Conservation (phyloP, 1,140 invertebrate species). For the Nephila pilipes region DNA sequence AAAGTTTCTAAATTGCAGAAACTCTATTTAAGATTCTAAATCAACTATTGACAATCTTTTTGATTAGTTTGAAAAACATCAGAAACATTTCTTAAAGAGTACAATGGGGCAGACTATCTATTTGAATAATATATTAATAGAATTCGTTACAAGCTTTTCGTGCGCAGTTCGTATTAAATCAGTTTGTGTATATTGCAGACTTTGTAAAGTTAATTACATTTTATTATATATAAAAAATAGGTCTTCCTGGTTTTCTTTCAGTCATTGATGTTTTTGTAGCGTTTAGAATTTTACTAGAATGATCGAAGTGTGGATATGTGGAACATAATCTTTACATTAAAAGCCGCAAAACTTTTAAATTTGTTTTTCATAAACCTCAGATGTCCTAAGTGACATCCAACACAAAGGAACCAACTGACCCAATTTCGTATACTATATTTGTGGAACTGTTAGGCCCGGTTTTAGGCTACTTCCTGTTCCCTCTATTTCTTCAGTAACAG, state of each 20-base stretch:
- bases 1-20: too few species aligned
- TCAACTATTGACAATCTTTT: too few species aligned
- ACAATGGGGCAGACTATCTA: too few species aligned
- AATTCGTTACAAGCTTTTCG: too few species aligned
- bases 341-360: background rate
- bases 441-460: background rate
- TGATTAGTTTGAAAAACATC: too few species aligned
- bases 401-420: background rate
- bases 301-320: background rate
- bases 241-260: background rate
- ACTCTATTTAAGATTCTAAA: too few species aligned
- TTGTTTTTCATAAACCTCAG: background rate
- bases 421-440: background rate
- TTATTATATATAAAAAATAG: background rate
- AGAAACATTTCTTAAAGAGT: too few species aligned
- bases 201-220: too few species aligned
- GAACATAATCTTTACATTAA: background rate
- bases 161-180: too few species aligned
- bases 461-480: conserved; percentile 6
- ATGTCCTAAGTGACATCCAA: background rate
- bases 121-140: too few species aligned
- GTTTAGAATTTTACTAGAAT: background rate
- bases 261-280: background rate
- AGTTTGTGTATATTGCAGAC: too few species aligned
- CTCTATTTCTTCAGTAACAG: background rate